A percentile compares a stretch with the other conserved stretches of the same genome.
phyloP scores from a whole-genome alignment of 2,113 vertebrate genomes.

The Centropristis striata region DNA sequence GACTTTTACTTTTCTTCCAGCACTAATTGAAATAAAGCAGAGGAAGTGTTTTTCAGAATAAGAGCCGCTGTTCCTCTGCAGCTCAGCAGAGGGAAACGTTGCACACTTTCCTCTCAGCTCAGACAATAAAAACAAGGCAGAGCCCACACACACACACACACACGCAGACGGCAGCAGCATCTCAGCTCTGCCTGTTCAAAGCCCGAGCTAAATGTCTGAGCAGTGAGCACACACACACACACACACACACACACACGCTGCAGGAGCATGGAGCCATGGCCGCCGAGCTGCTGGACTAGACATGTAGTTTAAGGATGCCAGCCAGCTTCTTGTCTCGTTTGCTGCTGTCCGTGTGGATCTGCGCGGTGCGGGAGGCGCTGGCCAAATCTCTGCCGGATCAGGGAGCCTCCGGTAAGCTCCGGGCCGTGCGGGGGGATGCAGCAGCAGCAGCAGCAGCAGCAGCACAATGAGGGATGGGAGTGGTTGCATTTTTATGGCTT shows the following conservation, averaged over 20 bases:
- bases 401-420: conserved; percentile 78
- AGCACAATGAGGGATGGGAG: conserved; percentile 79
- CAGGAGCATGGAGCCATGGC: conserved; percentile 52
- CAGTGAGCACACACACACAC: too few relatives aligned
- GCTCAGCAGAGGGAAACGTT: conserved; percentile 47
- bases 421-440: conserved; percentile 50
- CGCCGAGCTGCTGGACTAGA: conserved; percentile 54
- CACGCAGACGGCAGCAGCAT: conserved; percentile 51
- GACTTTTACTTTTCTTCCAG: too few relatives aligned
- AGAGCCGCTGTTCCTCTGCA: conserved; percentile 28
- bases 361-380: conserved; percentile 66
- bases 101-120: conserved; percentile 17
- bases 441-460: too few relatives aligned
- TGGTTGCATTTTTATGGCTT: conserved; percentile 71
- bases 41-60: too few relatives aligned
- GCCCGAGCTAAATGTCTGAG: conserved; percentile 29
- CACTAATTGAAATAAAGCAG: too few relatives aligned
- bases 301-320: conserved; percentile 82
- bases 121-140: conserved; percentile 75
- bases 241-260: too few relatives aligned
- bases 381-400: conserved; percentile 79
- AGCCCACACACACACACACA: conserved; percentile 24
- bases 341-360: conserved; percentile 68
- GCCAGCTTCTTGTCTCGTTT: conserved; percentile 64
- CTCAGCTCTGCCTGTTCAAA: conserved; percentile 42